Percentiles rank a stretch among this genome's conserved stretches.
phyloP scores from a whole-genome alignment of 2,113 vertebrate species.

The Aramus guarauna region DNA sequence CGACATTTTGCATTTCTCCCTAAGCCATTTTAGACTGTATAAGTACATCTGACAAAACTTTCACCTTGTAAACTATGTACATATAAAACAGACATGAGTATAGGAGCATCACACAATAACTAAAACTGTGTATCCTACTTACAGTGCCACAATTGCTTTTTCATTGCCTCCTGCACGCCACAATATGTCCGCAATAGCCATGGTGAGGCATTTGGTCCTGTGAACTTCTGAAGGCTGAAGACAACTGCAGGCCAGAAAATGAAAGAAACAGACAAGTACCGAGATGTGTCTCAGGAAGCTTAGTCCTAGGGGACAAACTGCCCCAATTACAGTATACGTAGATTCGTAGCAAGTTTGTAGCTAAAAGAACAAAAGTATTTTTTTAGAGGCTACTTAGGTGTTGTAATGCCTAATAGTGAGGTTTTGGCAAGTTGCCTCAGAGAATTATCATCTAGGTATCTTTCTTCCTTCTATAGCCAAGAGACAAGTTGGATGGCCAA shows the following conservation, averaged over 20 bases:
- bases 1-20: not conserved
- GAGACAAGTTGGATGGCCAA: not conserved
- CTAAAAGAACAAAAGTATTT: not conserved
- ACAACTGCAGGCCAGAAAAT: not conserved
- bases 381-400: not conserved
- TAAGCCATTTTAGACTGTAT: not conserved
- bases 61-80: fast-evolving
- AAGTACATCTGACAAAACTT: not conserved
- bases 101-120: not conserved
- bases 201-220: slow-evolving; percentile 79
- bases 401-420: fast-evolving
- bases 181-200: slow-evolving; percentile 83
- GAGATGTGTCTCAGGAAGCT: not conserved
- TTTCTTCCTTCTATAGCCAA: not conserved
- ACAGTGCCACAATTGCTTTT: slow-evolving; percentile 84
- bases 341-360: not conserved
- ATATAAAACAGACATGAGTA: not conserved
- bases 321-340: no score
- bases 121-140: slow-evolving; percentile 45
- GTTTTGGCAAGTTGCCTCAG: fast-evolving
- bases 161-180: slow-evolving; percentile 85
- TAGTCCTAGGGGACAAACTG: not conserved
- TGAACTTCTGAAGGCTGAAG: slow-evolving; percentile 69
- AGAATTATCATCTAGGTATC: not conserved
- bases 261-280: not conserved